Conservation (phyloP, 2,888 invertebrate genomes). For the Amphipoea oculea region DNA sequence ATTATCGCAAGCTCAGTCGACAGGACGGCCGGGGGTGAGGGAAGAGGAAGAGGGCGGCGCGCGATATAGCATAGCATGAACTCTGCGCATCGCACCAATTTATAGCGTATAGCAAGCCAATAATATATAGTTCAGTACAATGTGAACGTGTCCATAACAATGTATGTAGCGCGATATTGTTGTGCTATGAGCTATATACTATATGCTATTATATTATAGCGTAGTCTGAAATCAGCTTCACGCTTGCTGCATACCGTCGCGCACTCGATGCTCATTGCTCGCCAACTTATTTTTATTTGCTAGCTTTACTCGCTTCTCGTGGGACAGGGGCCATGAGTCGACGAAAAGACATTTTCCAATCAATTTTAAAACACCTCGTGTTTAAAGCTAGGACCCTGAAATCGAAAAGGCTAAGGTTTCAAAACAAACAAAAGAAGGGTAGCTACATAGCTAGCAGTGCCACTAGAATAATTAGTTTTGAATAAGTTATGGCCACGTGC, state of each 20-base stretch:
- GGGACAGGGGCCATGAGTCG: neutral
- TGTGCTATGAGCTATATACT: too few relatives aligned
- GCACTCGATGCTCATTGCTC: neutral
- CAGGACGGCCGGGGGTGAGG: too few relatives aligned
- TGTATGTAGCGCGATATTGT: too few relatives aligned
- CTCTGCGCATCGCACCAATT: too few relatives aligned
- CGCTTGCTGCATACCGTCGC: neutral
- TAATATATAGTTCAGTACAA: too few relatives aligned
- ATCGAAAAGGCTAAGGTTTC: constrained; percentile 2
- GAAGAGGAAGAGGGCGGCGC: too few relatives aligned
- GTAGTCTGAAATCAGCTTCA: neutral
- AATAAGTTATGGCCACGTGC: constrained; percentile 19
- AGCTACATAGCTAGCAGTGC: neutral
- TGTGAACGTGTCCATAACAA: too few relatives aligned
- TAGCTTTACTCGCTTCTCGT: neutral
- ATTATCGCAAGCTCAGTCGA: too few relatives aligned
- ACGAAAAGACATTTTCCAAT: neutral
- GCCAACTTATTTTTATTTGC: neutral
- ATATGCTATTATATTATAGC: too few relatives aligned
- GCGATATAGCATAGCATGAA: too few relatives aligned
- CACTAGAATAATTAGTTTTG: neutral
- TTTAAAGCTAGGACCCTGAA: neutral
- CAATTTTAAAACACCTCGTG: constrained; percentile 7
- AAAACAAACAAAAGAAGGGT: neutral
- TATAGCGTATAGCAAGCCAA: too few relatives aligned